Base-by-base conservation (phyloP, 2,113 vertebrate species). In the Epinephelus moara region DNA sequence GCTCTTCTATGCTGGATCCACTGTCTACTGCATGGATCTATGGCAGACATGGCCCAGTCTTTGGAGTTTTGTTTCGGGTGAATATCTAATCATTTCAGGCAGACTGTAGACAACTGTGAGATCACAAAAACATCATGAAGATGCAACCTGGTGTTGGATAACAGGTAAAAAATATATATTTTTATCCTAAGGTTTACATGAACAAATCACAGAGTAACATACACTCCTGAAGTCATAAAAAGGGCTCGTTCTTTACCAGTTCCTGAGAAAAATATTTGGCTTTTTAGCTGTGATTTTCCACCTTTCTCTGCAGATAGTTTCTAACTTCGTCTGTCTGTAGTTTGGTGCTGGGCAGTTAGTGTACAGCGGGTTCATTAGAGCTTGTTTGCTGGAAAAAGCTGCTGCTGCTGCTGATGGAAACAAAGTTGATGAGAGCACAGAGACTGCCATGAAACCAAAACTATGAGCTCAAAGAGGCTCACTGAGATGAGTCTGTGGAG, bases 321-420 rank as follows among this genome's bases (percentile, higher is more conserved):
- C 21, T 42, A 40, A 40, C n/a, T 69, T 19, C 25, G 25, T 69
- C 13, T 18, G 45, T 27, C 18, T 33, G 18, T 23, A 5, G 7
- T 52, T 52, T 42, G 52, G 7, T 47, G 63, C 67, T 27, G 25
- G 23, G 7, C 68, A 71, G 49, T 40, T 61, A 30, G 55, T 4
- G 21, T 18, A 23, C 13, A 27, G 2, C 9, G 27, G 5, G 42
- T 68, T 47, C 12, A 67, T 66, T 30, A 55, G 15, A 17, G 45
- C 9, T 37, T 52, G 19, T 70, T 70, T 53, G n/a, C n/a, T 17
- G 75, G 19, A 78, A 68, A 68, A 23, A 59, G 25, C n/a, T 63
- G 30, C 56, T 2, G 17, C 56, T 2, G 17, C 42, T 74, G 45
- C 59, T 75, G 59, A 30, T 23, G 30, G 6, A 33, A 21, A 19